A percentile compares a stretch with the other conserved stretches of the same genome.
Evolutionary conservation across 2,113 vertebrate genomes (phyloP).

Genomic region (Mobula birostris): DNA sequence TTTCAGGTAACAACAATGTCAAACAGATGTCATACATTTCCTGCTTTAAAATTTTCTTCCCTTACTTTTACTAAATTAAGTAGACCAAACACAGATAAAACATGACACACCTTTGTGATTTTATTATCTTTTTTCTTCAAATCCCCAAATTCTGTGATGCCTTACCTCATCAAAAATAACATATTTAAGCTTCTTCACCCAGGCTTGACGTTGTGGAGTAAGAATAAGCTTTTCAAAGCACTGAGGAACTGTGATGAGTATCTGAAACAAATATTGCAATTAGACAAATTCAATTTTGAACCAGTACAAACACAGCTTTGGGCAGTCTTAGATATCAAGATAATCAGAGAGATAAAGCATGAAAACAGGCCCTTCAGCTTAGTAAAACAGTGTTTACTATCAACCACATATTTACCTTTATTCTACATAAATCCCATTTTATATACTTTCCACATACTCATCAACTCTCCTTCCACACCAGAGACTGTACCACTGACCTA

Average conservation of each 20-base stretch:
- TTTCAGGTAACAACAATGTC: background rate
- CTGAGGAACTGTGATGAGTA: constrained; percentile 53
- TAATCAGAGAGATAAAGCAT: no score
- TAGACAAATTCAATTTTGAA: constrained; percentile 27
- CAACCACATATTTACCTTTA: no score
- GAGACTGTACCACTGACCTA: no score
- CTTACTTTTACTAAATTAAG: background rate
- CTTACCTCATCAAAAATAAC: constrained; percentile 59
- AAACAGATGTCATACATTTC: background rate
- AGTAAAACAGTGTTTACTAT: no score
- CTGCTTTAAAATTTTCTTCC: background rate
- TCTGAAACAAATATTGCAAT: constrained; percentile 42
- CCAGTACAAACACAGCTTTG: background rate
- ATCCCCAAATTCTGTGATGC: background rate
- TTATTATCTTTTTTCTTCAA: background rate
- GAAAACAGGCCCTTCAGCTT: no score
- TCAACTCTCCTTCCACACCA: no score
- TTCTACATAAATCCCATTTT: no score
- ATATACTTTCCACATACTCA: no score
- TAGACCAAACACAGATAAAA: no score
- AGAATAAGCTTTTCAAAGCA: constrained; percentile 57
- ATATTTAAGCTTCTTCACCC: constrained; percentile 51
- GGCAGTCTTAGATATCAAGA: background rate
- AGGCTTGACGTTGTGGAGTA: constrained; percentile 48
- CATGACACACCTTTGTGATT: background rate